These are phyloP conservation scores for Zaprionus tsacasi DNA, from an alignment of 1,140 invertebrate genomes.

Conservation along the genomic window DNA sequence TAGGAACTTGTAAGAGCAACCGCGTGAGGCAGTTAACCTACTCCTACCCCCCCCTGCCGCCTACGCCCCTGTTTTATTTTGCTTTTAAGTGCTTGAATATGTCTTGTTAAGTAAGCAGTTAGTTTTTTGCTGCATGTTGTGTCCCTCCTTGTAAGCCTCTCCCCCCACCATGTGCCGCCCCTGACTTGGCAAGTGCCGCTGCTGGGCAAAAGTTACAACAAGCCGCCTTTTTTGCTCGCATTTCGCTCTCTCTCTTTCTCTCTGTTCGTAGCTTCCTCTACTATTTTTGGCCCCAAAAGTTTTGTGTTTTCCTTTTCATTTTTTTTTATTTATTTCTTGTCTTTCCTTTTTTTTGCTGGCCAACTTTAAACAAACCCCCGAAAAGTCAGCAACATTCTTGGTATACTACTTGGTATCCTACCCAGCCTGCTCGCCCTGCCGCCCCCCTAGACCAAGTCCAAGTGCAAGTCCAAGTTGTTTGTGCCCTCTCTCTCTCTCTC, in stretches of 20 bases:
- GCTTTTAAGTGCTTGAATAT: constrained; percentile 81
- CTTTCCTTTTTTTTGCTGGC: constrained; percentile 36
- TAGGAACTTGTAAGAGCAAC: constrained; percentile 38
- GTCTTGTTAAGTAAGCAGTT: constrained; percentile 82
- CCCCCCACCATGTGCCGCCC: constrained; percentile 3
- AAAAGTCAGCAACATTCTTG: constrained; percentile 47
- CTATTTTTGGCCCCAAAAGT: constrained; percentile 48
- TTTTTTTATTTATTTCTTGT: constrained; percentile 58
- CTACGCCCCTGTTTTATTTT: constrained; percentile 58
- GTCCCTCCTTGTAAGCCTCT: background rate
- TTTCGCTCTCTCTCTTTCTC: too few relatives aligned
- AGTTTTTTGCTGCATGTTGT: constrained; percentile 70
- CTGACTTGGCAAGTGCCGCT: constrained; percentile 44
- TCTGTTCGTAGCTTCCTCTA: background rate
- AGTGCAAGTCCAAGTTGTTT: constrained; percentile 30
- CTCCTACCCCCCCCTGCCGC: background rate
- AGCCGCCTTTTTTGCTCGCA: constrained; percentile 26
- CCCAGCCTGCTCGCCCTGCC: too few relatives aligned
- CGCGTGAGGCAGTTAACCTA: background rate
- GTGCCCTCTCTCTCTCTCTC: background rate
- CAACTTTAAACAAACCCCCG: constrained; percentile 66
- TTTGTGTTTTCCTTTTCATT: constrained; percentile 66
- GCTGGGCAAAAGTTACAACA: constrained; percentile 68
- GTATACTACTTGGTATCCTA: too few relatives aligned
- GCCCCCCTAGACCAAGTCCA: too few relatives aligned